Evolutionary conservation across 2,113 vertebrate genomes (phyloP).

Genomic region (Zosterops japonicus): DNA sequence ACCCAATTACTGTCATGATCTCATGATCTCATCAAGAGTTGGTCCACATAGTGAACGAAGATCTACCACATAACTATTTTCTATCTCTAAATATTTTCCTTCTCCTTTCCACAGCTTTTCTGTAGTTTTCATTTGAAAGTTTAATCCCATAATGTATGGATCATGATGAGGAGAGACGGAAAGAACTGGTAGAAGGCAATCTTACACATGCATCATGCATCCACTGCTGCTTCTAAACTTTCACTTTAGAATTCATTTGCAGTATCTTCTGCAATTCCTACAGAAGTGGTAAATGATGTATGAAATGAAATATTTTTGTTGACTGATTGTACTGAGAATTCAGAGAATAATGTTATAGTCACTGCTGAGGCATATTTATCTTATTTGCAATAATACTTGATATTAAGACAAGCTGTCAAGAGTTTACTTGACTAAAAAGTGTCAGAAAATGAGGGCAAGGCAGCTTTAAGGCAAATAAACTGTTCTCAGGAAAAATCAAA

Average conservation of each 20-base stretch:
- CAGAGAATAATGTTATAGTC: background rate
- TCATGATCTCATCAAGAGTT: background rate
- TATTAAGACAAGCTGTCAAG: background rate
- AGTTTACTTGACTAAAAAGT: background rate
- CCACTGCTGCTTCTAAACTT: background rate
- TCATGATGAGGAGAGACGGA: background rate
- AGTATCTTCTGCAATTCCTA: background rate
- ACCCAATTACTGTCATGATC: background rate
- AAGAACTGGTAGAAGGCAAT: background rate
- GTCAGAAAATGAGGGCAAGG: background rate
- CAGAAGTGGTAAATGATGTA: constrained; percentile 1
- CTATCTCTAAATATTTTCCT: background rate
- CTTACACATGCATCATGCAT: background rate
- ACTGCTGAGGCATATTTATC: background rate
- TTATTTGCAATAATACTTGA: background rate
- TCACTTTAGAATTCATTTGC: background rate
- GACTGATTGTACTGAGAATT: background rate
- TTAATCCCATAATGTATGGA: background rate
- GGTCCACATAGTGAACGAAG: background rate
- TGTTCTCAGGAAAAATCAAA: background rate
- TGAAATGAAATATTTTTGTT: constrained; percentile 39
- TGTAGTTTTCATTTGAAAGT: background rate
- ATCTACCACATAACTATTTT: background rate
- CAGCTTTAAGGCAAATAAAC: background rate
- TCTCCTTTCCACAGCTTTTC: background rate